Conservation (phyloP, 2,113 vertebrate genomes). For the Brienomyrus longianalis region DNA sequence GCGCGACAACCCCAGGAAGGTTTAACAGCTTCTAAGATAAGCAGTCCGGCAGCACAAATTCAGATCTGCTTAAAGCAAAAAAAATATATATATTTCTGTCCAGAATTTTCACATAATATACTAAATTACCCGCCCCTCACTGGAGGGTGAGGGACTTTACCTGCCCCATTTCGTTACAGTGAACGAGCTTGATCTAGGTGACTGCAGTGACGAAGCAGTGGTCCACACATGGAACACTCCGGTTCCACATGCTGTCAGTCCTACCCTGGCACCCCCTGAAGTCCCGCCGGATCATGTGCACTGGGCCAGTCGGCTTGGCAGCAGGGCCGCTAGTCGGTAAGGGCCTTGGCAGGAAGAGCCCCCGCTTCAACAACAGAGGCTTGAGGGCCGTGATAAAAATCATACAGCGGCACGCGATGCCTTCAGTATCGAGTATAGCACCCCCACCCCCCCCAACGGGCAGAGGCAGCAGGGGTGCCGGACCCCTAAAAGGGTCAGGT, state of each 20-base stretch:
- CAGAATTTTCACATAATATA: not conserved
- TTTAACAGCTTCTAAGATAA: not conserved
- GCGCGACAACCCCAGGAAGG: not conserved
- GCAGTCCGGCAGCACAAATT: not conserved
- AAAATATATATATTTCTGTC: not conserved
- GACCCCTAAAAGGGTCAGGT: not conserved
- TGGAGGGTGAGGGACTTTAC: not conserved
- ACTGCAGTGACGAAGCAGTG: not conserved
- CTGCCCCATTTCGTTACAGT: not conserved
- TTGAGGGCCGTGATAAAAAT: not conserved
- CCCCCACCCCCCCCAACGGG: not conserved
- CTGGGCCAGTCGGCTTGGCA: not conserved
- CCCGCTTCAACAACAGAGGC: conserved; percentile 37
- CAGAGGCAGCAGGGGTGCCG: not conserved
- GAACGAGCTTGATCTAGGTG: not conserved
- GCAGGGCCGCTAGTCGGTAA: conserved; percentile 26
- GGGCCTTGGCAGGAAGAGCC: conserved; percentile 32
- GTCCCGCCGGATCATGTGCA: not conserved
- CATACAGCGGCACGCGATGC: not conserved
- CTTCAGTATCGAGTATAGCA: not conserved
- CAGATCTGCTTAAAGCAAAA: not conserved
- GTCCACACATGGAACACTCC: not conserved
- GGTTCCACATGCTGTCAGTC: not conserved
- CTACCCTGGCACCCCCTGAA: not conserved
- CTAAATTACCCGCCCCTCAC: not conserved